Conservation (phyloP, 2,888 invertebrate genomes). For the Amblyteles armatorius region DNA sequence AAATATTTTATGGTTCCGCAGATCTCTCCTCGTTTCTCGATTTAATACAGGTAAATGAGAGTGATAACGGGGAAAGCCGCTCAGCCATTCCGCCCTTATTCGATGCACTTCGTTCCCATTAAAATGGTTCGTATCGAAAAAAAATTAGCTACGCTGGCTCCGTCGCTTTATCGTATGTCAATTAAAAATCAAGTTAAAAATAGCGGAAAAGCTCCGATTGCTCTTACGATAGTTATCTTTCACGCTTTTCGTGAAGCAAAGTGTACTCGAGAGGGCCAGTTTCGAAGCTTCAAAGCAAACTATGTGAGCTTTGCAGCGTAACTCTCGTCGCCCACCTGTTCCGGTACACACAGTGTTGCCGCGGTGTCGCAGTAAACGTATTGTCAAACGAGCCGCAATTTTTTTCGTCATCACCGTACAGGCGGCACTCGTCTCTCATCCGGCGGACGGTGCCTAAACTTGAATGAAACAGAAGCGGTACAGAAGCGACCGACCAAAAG, state of each 20-base stretch:
- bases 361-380: constrained; percentile 28
- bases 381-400: constrained; percentile 63
- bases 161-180: too few relatives aligned
- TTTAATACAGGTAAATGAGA: constrained; percentile 30
- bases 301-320: constrained; percentile 30
- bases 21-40: constrained; percentile 45
- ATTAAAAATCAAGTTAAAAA: neutral
- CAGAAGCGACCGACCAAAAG: constrained; percentile 15
- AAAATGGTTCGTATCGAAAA: neutral
- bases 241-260: constrained; percentile 3
- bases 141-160: neutral
- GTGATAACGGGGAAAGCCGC: neutral
- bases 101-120: neutral
- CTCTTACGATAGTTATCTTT: constrained; percentile 12
- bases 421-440: constrained; percentile 54
- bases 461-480: constrained; percentile 45
- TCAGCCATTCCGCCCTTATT: constrained; percentile 27
- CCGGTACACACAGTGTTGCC: constrained; percentile 26
- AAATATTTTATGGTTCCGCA: constrained; percentile 59
- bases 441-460: constrained; percentile 39
- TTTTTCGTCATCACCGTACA: constrained; percentile 41
- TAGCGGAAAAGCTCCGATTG: neutral
- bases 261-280: neutral
- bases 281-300: constrained; percentile 37
- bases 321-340: constrained; percentile 4